phyloP scores from a whole-genome alignment of 2,797 vertebrate genomes.

The Saxicola maurus region DNA sequence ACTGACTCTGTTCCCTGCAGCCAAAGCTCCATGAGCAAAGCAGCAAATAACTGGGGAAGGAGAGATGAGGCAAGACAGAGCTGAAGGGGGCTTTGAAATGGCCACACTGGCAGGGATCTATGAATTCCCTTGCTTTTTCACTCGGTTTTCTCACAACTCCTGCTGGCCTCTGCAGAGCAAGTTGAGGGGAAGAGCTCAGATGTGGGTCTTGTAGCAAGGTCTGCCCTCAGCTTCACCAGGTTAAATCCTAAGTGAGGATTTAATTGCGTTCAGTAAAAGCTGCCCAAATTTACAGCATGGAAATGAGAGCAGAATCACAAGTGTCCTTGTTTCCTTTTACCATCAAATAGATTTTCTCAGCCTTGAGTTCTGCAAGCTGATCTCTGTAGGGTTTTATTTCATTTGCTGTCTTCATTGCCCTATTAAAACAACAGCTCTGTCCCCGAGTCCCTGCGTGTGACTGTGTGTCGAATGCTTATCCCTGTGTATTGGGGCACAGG shows the following conservation, averaged over 20 bases:
- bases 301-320: constrained; percentile 23
- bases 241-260: background rate
- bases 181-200: background rate
- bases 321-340: constrained; percentile 36
- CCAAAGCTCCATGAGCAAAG: background rate
- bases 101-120: background rate
- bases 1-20: background rate
- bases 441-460: background rate
- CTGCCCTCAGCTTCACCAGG: background rate
- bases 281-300: constrained; percentile 17
- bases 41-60: background rate
- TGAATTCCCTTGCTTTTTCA: background rate
- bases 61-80: background rate
- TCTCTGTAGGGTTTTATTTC: constrained; percentile 36
- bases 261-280: background rate
- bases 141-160: background rate
- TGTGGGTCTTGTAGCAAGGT: background rate
- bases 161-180: background rate
- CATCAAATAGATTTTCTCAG: constrained; percentile 20
- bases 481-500: constrained; percentile 1
- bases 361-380: background rate
- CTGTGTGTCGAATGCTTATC: constrained; percentile 39
- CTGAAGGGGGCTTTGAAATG: background rate
- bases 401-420: background rate
- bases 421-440: constrained; percentile 34